These are phyloP conservation scores for Tiliacea citrago DNA, from an alignment of 2,888 invertebrate genomes.

Conservation along the genomic window DNA sequence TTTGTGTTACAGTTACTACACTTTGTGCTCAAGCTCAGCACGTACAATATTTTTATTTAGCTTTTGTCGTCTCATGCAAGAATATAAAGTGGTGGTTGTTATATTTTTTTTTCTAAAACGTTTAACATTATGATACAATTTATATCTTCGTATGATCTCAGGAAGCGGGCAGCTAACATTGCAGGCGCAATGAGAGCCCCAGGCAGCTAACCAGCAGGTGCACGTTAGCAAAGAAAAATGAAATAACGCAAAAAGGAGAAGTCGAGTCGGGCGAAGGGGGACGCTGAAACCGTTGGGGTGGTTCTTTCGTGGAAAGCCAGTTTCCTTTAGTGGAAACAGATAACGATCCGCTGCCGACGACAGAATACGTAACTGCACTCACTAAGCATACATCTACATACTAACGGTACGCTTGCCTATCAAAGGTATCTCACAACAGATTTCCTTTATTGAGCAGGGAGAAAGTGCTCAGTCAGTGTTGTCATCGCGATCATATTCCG, in stretches of 20 bases:
- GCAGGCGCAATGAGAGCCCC: slow-evolving; percentile 81
- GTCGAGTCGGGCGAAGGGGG: slow-evolving; percentile 80
- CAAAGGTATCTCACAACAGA: slow-evolving; percentile 84
- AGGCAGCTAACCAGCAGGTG: slow-evolving; percentile 89
- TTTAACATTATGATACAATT: slow-evolving; percentile 56
- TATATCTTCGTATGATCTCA: slow-evolving; percentile 70
- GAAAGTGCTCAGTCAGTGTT: slow-evolving; percentile 77
- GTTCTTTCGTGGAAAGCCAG: slow-evolving; percentile 89
- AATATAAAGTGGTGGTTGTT: slow-evolving; percentile 15
- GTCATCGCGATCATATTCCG: slow-evolving; percentile 71
- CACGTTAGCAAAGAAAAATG: slow-evolving; percentile 89
- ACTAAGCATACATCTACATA: slow-evolving; percentile 86
- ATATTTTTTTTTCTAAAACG: slow-evolving; percentile 20
- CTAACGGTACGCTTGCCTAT: slow-evolving; percentile 76
- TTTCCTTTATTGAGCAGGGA: slow-evolving; percentile 74
- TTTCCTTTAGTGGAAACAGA: slow-evolving; percentile 91
- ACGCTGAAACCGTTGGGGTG: slow-evolving; percentile 82
- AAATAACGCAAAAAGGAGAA: slow-evolving; percentile 89
- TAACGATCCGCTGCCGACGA: slow-evolving; percentile 90
- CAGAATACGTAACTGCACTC: slow-evolving; percentile 89
- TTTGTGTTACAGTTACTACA: slow-evolving; percentile 67
- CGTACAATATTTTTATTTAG: slow-evolving; percentile 59
- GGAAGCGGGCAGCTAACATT: slow-evolving; percentile 75
- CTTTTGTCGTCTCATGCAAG: slow-evolving; percentile 29
- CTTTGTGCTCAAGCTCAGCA: slow-evolving; percentile 52